Evolutionary conservation across 2,888 invertebrate species (phyloP), one percentile per base, ranked within the genome.

Genomic region (Pterostichus niger): DNA sequence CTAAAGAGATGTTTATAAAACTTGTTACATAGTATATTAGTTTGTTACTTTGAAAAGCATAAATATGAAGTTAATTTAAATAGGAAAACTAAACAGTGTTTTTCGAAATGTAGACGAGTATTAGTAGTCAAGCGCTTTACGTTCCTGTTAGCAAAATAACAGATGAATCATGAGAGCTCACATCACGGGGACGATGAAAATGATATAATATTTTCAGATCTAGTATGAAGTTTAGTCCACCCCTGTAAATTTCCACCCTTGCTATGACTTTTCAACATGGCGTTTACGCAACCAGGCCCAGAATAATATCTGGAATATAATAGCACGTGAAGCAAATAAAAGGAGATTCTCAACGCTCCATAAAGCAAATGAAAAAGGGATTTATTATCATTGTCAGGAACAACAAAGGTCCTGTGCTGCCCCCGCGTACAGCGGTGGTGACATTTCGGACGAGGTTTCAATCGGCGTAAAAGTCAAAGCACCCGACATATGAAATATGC

Each of bases 361-460:
- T 77, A 77, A 77, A 77, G 77, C 77, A 77, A 77, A 77, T 77
- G 77, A 77, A 77, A 77, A 77, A 77, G 77, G 77, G 77, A 77
- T 77, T 77, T 77, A 77, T 77, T 77, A 77, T 77, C 77, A 77
- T 77, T 77, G 77, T 77, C 56, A 77, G 56, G 15, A 77, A 77
- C 77, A 56, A 77, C 77, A 77, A 77, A 77, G 77, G 77, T 77
- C 15, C 52, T 46, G 73, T 33, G 75, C 40, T 40, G 40, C 40
- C 40, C 40, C 40, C 40, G 40, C 40, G 40, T 33, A 31, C 35
- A 17, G 56, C 17, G 56, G 64, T 10, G 35, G 33, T 64, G 33
- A 31, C 64, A 64, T 33, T 64, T 31, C 15, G n/a, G 64, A 31
- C n/a, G 35, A 64, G 13, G 24, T 64, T 64, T 33, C 64, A 64